These are phyloP conservation scores for Chaetura pelagica DNA, from an alignment of 2,113 vertebrate genomes.

Conservation along the genomic window DNA sequence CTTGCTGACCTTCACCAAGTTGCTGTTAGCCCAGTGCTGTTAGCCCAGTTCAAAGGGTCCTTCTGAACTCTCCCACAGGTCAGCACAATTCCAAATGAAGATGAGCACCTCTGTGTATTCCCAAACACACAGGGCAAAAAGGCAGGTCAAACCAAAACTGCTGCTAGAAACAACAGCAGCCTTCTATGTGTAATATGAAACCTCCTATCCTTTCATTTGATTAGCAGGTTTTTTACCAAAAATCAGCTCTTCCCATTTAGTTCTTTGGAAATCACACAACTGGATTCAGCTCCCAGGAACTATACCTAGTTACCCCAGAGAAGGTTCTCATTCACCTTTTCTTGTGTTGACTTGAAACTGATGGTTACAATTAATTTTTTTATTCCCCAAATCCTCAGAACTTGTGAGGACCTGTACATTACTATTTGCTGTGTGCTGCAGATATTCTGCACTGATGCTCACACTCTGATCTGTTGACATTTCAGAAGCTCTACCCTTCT, in stretches of 20 bases:
- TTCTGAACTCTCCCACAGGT: not conserved
- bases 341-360: not conserved
- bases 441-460: not conserved
- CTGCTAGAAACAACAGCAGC: not conserved
- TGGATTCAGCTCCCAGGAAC: not conserved
- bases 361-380: not conserved
- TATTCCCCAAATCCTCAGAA: not conserved
- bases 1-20: not conserved
- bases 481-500: not conserved
- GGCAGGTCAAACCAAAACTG: not conserved
- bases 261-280: fast-evolving
- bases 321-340: not conserved
- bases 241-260: not conserved
- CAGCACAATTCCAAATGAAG: not conserved
- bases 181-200: not conserved
- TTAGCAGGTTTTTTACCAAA: not conserved
- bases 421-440: not conserved
- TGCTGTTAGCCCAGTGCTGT: not conserved
- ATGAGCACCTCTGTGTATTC: not conserved
- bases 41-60: not conserved
- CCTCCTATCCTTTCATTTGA: not conserved
- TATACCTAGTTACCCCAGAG: not conserved
- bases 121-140: not conserved
- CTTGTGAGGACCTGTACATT: not conserved
- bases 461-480: not conserved